Evolutionary conservation across 2,888 invertebrate species (phyloP), one percentile per base, ranked within the genome.

Genomic region (Drosophila putrida): DNA sequence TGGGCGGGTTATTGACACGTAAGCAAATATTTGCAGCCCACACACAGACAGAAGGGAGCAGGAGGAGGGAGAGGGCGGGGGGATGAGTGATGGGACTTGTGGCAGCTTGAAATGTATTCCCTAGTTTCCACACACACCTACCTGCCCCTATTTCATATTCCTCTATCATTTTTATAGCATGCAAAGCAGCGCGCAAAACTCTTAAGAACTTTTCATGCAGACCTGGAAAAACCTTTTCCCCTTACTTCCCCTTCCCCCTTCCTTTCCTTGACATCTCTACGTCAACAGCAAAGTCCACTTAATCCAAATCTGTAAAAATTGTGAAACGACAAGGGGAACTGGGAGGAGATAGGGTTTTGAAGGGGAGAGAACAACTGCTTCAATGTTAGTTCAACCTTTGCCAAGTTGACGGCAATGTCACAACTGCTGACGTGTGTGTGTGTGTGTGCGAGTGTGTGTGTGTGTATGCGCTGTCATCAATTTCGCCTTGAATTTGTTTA

Each of bases 1-100:
- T 75, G 89, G 88, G 61, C 89, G 85, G 85, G 85, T 85, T 85
- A 85, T 85, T 85, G 85, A 89, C 85, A 85, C 85, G 88, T 85
- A 72, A 79, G 89, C 89, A 85, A 85, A 85, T 88, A 85, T 85
- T 85, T 85, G 80, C 77, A 71, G 70, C 64, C 64, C 70, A 67
- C 60, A 61, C 57, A 57, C 35, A 47, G 31, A 20, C 39, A 50
- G 13, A 20, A 13, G 6, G 13, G 41, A 51, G 46, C 62, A 61
- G 72, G 9, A 31, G 25, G 1, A 5, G n/a, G 15, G 4, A 10
- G 4, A 13, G 51, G 51, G 53, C 54, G 58, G 63, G 11, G 6
- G 8, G 11, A 11, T 2, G 33, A 9, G n/a, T 27, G 11, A 20
- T 1, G 36, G 11, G 43, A 57, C 44, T 75, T 50, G 75, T 74